Evolutionary conservation across 2,797 vertebrate species (phyloP).

Genomic region (Sebastes diaconus): DNA sequence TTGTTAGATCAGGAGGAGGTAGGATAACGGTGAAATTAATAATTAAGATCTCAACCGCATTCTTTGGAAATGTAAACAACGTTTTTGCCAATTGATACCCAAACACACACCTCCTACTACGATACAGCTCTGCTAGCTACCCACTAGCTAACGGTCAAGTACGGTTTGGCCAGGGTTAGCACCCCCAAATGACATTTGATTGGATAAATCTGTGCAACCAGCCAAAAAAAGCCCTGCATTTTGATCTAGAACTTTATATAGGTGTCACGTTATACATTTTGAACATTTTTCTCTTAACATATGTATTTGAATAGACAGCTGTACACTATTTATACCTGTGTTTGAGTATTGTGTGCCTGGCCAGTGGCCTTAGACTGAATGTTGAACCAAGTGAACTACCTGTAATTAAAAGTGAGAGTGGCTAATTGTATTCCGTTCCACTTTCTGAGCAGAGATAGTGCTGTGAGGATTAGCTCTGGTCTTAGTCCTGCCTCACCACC

Average conservation of each 20-base stretch:
- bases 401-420: constrained; percentile 36
- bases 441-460: constrained; percentile 18
- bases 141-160: background rate
- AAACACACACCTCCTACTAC: background rate
- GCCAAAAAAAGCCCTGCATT: background rate
- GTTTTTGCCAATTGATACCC: background rate
- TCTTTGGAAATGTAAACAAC: background rate
- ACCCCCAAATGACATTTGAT: background rate
- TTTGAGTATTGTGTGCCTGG: background rate
- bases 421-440: constrained; percentile 21
- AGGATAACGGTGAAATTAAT: background rate
- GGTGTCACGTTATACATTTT: no score
- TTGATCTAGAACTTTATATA: background rate
- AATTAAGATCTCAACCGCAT: background rate
- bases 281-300: background rate
- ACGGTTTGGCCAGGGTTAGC: background rate
- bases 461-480: constrained; percentile 55
- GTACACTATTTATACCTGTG: background rate
- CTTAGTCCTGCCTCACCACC: constrained; percentile 54
- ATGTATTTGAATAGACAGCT: background rate
- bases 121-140: rapidly evolving
- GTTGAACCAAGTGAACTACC: background rate
- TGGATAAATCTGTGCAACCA: background rate
- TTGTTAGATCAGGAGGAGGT: background rate
- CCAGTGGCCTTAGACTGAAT: background rate